Evolutionary conservation across 1,140 invertebrate genomes (phyloP).

Genomic region (Aphelenchoides fujianensis): DNA sequence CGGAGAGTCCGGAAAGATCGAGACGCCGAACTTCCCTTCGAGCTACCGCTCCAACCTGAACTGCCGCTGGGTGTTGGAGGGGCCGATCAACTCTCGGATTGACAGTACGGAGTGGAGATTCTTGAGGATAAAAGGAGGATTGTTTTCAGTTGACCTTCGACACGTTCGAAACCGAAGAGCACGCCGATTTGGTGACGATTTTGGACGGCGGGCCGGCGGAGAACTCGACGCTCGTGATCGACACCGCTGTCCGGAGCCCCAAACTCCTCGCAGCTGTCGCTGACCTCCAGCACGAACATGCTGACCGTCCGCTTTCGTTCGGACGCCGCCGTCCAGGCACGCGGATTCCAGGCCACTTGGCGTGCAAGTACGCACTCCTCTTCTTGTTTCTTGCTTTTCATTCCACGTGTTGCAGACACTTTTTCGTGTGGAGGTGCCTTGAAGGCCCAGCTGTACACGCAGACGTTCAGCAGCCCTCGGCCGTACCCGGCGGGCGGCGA

Average conservation of each 20-base stretch:
- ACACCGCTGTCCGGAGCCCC: conserved; percentile 84
- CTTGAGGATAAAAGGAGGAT: conserved; percentile 12
- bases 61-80: conserved; percentile 95
- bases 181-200: conserved; percentile 90
- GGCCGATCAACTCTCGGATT: conserved; percentile 84
- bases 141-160: conserved; percentile 74
- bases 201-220: conserved; percentile 88
- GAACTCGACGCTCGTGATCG: conserved; percentile 83
- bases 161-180: conserved; percentile 92
- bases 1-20: conserved; percentile 79
- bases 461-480: conserved; percentile 67
- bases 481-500: conserved; percentile 88
- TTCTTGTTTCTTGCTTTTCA: no score
- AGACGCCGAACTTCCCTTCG: conserved; percentile 87
- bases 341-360: conserved; percentile 73
- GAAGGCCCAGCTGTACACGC: conserved; percentile 33
- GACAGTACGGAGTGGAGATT: conserved; percentile 67
- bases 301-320: conserved; percentile 96
- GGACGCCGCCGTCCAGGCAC: conserved; percentile 84
- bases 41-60: conserved; percentile 83
- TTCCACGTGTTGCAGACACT: no score
- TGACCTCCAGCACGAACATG: conserved; percentile 89
- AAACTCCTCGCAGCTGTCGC: conserved; percentile 75
- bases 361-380: conserved; percentile 67
- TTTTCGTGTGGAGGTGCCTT: conserved; percentile 46